Conservation (phyloP, 2,113 vertebrate species). For the Diphyllodes magnificus region DNA sequence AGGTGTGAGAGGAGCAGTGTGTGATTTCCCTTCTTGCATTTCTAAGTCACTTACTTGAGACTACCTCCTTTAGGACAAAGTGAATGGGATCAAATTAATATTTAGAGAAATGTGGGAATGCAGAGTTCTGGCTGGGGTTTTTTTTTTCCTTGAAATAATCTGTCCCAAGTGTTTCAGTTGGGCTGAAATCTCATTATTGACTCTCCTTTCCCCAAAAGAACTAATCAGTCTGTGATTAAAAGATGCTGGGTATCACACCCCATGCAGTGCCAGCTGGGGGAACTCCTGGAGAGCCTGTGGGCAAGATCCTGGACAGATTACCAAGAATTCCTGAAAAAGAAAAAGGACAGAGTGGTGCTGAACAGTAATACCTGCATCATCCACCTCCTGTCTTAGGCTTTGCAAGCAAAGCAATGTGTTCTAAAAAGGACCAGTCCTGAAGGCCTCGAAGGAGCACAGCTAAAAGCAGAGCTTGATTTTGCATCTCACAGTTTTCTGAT, state of each 20-base stretch:
- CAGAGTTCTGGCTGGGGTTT: fast-evolving
- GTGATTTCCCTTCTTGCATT: not conserved
- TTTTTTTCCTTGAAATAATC: not conserved
- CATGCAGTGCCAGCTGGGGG: not conserved
- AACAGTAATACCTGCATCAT: not conserved
- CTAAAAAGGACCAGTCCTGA: not conserved
- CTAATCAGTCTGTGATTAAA: not conserved
- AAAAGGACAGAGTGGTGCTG: not conserved
- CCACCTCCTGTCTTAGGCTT: not conserved
- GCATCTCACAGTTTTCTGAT: not conserved
- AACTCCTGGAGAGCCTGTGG: not conserved
- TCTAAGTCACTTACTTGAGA: not conserved
- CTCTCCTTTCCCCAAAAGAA: not conserved
- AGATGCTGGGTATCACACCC: not conserved
- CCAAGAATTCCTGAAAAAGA: not conserved
- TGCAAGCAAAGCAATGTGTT: not conserved
- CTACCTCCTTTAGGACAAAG: not conserved
- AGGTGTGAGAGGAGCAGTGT: not conserved
- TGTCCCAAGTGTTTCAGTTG: not conserved
- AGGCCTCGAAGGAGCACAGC: not conserved
- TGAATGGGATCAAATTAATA: not conserved
- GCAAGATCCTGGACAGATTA: fast-evolving
- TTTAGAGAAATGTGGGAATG: not conserved
- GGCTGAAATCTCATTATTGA: not conserved
- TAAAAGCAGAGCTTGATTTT: not conserved